Conservation (phyloP, 2,113 vertebrate species). For the Rhynchopsitta pachyrhyncha region DNA sequence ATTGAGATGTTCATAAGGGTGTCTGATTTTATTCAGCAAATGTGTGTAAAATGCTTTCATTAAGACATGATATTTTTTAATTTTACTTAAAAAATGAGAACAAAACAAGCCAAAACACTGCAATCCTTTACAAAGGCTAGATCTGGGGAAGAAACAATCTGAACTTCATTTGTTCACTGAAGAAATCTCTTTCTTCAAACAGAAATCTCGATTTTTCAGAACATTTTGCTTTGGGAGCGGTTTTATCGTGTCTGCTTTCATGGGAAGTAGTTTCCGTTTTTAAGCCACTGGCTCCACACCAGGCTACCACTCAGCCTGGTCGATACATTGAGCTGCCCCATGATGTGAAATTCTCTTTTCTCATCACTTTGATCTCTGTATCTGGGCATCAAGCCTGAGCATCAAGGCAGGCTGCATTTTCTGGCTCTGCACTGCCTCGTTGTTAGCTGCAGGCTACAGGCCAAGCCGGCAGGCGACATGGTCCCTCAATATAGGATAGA, state of each 20-base stretch:
- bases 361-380: neutral
- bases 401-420: neutral
- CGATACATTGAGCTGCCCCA: neutral
- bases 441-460: accelerated
- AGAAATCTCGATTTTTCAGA: neutral
- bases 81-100: neutral
- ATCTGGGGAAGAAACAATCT: neutral
- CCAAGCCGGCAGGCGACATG: accelerated
- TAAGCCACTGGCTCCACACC: neutral
- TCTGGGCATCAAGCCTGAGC: accelerated
- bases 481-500: neutral
- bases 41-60: neutral
- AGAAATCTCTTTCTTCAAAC: neutral
- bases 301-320: neutral
- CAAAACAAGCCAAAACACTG: neutral
- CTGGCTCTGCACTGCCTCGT: accelerated
- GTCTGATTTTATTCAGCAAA: neutral
- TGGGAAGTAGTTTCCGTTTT: neutral
- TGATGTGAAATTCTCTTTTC: neutral
- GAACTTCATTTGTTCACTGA: neutral
- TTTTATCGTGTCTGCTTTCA: neutral
- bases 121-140: neutral
- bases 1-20: neutral
- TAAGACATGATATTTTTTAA: neutral
- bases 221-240: neutral